phyloP scores from a whole-genome alignment of 2,888 invertebrate species.

The Drosophila leonis region DNA sequence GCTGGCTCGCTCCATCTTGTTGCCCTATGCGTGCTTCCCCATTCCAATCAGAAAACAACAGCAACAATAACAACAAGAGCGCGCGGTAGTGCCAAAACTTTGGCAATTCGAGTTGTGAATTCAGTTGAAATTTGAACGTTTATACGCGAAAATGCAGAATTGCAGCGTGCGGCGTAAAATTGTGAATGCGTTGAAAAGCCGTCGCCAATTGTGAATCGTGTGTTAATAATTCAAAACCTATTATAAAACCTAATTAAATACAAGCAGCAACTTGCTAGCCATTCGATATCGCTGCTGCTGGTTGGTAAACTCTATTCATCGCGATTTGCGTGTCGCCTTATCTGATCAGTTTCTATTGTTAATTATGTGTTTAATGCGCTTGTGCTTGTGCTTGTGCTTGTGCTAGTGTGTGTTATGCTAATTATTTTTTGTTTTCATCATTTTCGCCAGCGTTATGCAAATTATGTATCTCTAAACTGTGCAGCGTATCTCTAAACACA shows the following conservation, averaged over 20 bases:
- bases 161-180: conserved; percentile 38
- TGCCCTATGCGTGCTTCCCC: conserved; percentile 45
- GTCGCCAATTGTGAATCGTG: conserved; percentile 58
- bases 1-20: conserved; percentile 45
- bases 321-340: conserved; percentile 34
- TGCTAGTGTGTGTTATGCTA: conserved; percentile 48
- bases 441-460: conserved; percentile 66
- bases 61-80: conserved; percentile 27
- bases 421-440: conserved; percentile 27
- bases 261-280: conserved; percentile 5
- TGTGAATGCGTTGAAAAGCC: conserved; percentile 57
- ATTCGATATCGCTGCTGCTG: conserved; percentile 16
- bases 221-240: conserved; percentile 1
- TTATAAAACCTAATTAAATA: conserved; percentile 10
- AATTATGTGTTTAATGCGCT: conserved; percentile 42
- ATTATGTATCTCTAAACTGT: conserved; percentile 42
- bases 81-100: conserved; percentile 33
- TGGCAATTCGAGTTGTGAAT: conserved; percentile 31
- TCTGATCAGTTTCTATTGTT: conserved; percentile 38
- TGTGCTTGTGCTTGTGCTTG: conserved; percentile 36
- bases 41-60: conserved; percentile 68
- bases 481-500: conserved; percentile 30
- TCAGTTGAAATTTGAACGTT: conserved; percentile 70
- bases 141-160: conserved; percentile 60
- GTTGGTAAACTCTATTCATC: conserved; percentile 35